A percentile compares a stretch with the other conserved stretches of the same genome.
Evolutionary conservation across 2,797 vertebrate species (phyloP).

Genomic region (Danio albolineatus): DNA sequence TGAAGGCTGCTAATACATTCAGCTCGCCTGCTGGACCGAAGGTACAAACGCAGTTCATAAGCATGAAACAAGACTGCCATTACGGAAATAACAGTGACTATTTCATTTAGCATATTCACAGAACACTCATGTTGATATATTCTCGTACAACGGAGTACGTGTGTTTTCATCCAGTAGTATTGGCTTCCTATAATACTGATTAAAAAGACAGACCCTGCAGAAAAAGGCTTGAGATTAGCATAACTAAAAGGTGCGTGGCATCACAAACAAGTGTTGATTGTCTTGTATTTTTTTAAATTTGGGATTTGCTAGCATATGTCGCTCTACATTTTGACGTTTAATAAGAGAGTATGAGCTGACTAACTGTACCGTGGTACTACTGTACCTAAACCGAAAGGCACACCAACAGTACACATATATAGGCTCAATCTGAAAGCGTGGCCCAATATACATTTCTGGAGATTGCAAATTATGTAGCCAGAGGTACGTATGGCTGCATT

Average conservation of each 20-base stretch:
- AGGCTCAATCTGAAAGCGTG: no score
- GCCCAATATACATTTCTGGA: no score
- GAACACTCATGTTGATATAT: conserved; percentile 82
- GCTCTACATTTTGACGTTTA: conserved; percentile 40
- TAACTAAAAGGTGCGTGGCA: conserved; percentile 75
- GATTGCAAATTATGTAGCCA: no score
- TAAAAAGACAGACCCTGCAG: conserved; percentile 81
- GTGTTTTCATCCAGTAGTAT: conserved; percentile 69
- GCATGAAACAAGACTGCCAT: conserved; percentile 75
- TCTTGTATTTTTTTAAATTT: conserved; percentile 76
- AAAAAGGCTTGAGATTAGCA: conserved; percentile 73
- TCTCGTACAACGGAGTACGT: conserved; percentile 67
- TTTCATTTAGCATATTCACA: conserved; percentile 84
- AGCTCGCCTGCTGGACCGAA: conserved; percentile 73
- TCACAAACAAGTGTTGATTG: conserved; percentile 82
- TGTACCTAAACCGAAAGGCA: conserved; percentile 3
- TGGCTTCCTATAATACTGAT: conserved; percentile 78
- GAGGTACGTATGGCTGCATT: no score
- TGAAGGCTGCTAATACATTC: conserved; percentile 80
- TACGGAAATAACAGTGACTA: conserved; percentile 74
- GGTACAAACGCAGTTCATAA: conserved; percentile 70
- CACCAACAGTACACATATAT: no score
- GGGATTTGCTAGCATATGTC: conserved; percentile 61
- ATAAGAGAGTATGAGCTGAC: conserved; percentile 33
- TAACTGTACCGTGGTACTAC: conserved; percentile 49